A percentile compares a stretch with the other conserved stretches of the same genome.
phyloP scores from a whole-genome alignment of 2,113 vertebrate species.

The Gymnogyps californianus region DNA sequence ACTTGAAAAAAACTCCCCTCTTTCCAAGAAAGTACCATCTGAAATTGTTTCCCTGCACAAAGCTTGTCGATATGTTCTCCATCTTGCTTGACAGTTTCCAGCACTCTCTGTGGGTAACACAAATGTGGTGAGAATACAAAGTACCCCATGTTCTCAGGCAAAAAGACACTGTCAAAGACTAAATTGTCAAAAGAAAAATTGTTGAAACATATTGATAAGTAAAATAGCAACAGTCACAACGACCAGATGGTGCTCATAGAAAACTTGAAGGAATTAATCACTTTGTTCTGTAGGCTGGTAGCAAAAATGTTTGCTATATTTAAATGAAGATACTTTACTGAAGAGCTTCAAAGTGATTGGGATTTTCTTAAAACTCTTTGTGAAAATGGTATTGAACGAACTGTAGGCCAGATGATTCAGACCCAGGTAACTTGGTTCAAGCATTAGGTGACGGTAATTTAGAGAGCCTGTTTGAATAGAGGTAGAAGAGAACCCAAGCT shows the following conservation, averaged over 20 bases:
- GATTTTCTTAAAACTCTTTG: background rate
- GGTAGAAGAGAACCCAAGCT: background rate
- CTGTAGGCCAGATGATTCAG: background rate
- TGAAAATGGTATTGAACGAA: background rate
- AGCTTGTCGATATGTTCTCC: background rate
- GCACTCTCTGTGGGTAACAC: background rate
- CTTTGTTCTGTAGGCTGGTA: background rate
- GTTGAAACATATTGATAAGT: background rate
- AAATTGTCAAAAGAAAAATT: background rate
- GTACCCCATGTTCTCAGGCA: background rate
- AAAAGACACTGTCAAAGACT: background rate
- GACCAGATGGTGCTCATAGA: constrained; percentile 23
- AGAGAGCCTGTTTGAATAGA: background rate
- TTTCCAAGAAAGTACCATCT: background rate
- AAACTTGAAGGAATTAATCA: constrained; percentile 12
- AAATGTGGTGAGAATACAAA: background rate
- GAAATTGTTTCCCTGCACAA: background rate
- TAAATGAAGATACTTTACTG: background rate
- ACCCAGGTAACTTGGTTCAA: background rate
- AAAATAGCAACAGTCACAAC: background rate
- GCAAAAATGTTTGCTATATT: constrained; percentile 25
- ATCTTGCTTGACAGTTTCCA: background rate
- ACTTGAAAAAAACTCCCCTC: background rate
- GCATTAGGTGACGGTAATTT: background rate
- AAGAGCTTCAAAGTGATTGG: background rate